A percentile compares a stretch with the other conserved stretches of the same genome.
Evolutionary conservation across 2,113 vertebrate genomes (phyloP).

Genomic region (Circaetus cinerascens): DNA sequence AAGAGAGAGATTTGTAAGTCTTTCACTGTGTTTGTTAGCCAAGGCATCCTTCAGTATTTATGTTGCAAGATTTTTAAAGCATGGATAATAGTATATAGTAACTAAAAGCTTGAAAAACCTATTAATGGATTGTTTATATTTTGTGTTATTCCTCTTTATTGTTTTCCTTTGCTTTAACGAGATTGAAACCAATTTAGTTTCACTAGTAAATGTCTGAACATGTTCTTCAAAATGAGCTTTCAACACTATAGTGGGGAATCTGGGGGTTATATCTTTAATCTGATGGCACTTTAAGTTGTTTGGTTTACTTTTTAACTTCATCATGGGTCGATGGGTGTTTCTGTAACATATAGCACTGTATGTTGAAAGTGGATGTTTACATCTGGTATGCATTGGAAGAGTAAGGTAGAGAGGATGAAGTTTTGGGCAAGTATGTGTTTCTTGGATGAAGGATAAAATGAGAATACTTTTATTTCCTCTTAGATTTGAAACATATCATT

Average conservation of each 20-base stretch:
- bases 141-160: slow-evolving; percentile 4
- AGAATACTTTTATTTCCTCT: slow-evolving; percentile 58
- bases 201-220: slow-evolving; percentile 22
- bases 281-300: neutral
- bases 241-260: neutral
- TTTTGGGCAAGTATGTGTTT: slow-evolving; percentile 47
- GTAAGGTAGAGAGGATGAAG: slow-evolving; percentile 53
- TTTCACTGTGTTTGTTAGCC: neutral
- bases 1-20: neutral
- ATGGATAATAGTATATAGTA: neutral
- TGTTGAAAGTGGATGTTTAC: slow-evolving; percentile 44
- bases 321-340: neutral
- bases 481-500: slow-evolving; percentile 66
- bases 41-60: neutral
- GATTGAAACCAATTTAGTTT: slow-evolving; percentile 6
- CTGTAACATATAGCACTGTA: slow-evolving; percentile 19
- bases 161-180: slow-evolving; percentile 26
- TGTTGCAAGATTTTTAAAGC: neutral
- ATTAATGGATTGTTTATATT: slow-evolving; percentile 7
- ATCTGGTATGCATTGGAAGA: slow-evolving; percentile 56
- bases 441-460: slow-evolving; percentile 63
- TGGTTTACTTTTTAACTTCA: neutral
- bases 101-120: neutral
- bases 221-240: slow-evolving; percentile 2
- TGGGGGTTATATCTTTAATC: neutral